A percentile compares a stretch with the other conserved stretches of the same genome.
Evolutionary conservation across 37 sponge, comb jelly and placozoan species (phyloP).

Genomic region (Geodia barretti): DNA sequence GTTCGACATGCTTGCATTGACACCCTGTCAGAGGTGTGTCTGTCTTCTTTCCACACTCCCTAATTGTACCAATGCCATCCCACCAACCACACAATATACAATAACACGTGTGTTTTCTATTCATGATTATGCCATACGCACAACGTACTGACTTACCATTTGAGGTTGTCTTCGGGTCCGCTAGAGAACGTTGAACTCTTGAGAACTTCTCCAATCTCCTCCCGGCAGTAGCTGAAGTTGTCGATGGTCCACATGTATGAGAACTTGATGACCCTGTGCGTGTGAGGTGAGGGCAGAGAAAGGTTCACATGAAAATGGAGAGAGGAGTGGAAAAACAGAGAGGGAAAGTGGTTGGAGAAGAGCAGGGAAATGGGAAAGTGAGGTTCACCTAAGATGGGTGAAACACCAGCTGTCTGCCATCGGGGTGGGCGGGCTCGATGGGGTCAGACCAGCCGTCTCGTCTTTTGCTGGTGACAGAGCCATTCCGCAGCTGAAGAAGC

Average conservation of each 20-base stretch:
- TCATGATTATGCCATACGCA: no score
- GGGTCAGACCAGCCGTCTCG: constrained; percentile 6
- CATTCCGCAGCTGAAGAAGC: constrained; percentile 20
- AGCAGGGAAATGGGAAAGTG: no score
- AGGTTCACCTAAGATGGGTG: constrained; percentile 83
- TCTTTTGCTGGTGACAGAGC: constrained; percentile 40
- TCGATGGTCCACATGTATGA: constrained; percentile 98
- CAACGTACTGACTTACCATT: constrained; percentile 87
- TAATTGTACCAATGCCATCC: no score
- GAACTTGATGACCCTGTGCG: constrained; percentile 83
- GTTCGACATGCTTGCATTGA: no score
- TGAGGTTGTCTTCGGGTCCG: constrained; percentile 84
- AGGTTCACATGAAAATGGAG: no score
- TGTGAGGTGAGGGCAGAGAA: no score
- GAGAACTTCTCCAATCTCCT: constrained; percentile 94
- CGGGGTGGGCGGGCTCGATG: constrained; percentile 46
- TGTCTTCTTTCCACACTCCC: no score
- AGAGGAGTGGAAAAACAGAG: no score
- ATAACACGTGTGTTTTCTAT: no score
- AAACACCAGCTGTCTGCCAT: constrained; percentile 96
- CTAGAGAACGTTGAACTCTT: constrained; percentile 94
- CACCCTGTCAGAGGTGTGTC: no score
- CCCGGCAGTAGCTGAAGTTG: constrained; percentile 97
- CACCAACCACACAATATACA: no score
- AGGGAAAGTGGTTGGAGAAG: no score